phyloP scores from a whole-genome alignment of 92 coral and sea anemone genomes.

The Porites lobata region DNA sequence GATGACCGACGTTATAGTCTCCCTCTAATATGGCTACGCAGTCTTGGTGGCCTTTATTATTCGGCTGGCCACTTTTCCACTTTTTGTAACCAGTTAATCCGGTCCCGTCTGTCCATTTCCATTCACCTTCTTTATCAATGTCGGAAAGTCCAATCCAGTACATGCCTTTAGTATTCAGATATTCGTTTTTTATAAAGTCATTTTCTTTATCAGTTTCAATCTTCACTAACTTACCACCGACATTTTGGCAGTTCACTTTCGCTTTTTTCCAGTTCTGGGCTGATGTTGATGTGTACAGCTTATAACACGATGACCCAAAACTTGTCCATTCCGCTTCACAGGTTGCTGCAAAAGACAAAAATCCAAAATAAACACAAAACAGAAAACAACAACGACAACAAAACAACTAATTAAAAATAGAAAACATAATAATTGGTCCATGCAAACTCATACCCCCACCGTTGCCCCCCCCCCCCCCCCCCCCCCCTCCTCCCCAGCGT shows the following conservation, averaged over 20 bases:
- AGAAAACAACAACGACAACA: too few species aligned
- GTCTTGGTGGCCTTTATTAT: not conserved
- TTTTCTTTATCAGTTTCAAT: conserved; percentile 13
- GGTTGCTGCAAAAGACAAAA: too few species aligned
- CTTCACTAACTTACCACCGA: not conserved
- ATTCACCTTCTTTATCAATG: not conserved
- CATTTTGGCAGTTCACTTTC: not conserved
- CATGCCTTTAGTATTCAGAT: not conserved
- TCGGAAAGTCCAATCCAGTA: conserved; percentile 39
- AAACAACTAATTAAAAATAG: too few species aligned
- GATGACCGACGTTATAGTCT: too few species aligned
- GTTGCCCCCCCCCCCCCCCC: too few species aligned
- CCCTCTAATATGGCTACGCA: not conserved
- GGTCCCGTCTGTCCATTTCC: conserved; percentile 23
- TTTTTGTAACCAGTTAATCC: not conserved
- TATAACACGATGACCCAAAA: not conserved
- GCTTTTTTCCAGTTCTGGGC: not conserved
- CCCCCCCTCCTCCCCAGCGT: too few species aligned
- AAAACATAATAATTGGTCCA: too few species aligned
- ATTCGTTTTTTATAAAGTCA: not conserved
- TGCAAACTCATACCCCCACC: too few species aligned
- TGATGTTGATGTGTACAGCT: not conserved
- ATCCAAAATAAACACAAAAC: too few species aligned
- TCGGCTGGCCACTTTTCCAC: not conserved
- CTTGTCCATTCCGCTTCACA: not conserved